Base-by-base conservation (phyloP, 2,797 vertebrate genomes). In the Labeo calbasu region DNA sequence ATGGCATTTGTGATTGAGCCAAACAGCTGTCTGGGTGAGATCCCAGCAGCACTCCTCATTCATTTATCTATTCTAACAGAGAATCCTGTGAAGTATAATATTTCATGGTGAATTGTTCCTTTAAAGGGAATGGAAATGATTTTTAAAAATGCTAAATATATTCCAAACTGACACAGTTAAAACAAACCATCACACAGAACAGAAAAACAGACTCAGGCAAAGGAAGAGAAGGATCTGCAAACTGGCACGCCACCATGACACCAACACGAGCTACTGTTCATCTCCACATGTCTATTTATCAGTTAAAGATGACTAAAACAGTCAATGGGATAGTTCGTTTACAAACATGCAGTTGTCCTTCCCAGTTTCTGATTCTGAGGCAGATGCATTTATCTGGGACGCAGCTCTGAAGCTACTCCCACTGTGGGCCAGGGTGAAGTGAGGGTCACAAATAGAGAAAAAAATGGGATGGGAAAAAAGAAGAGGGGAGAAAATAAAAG, bases 51-150 rank as follows among this genome's bases (percentile, higher is more conserved):
- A 68, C 73, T 68, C 50, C 50, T 77, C 50, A 70, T 77, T 77
- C 40, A 83, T 53, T 28, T 66, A 83, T 83, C 72, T 57, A 83
- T 57, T 68, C 32, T 68, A 76, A 43, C 72, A 76, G 32, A 73
- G 79, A 83, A 68, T 76, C 63, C 71, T 83, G 61, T 68, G 17
- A 76, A 76, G 59, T 76, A 66, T 65, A 75, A 82, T 75, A 82
- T 82, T 66, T 66, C 32, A 65, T 43, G 59, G 70, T 32, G 28
- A 65, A 82, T 76, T 82, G 46, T 73, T 82, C 5, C 48, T 82
- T 82, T n/a, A 75, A 82, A 75, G 14, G 10, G 17, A 68, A 59
- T 57, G 40, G 53, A 59, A 71, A 70, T 59, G 0, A 48, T 28
- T 70, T 71, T 46, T 6, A 69, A 72, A 82, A 73, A 51, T 36